A percentile compares a stretch with the other conserved stretches of the same genome.
phyloP scores from a whole-genome alignment of 2,888 invertebrate species.

The Oscheius onirici region DNA sequence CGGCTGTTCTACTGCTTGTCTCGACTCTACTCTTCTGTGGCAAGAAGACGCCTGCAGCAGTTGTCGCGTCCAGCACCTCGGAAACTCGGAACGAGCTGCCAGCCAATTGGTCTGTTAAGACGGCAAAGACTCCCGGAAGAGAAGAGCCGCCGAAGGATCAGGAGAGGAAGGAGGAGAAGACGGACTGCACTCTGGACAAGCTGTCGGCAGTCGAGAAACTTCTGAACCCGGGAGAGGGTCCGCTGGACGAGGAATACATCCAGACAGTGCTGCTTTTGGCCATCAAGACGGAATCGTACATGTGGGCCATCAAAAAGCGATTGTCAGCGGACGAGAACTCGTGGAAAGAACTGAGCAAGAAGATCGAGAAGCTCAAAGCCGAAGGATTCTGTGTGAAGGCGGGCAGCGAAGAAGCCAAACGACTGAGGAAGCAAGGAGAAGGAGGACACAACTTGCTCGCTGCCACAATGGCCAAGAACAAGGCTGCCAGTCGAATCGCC shows the following conservation, averaged over 20 bases:
- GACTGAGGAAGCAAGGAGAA: background rate
- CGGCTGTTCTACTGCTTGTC: too few relatives aligned
- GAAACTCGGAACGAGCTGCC: too few relatives aligned
- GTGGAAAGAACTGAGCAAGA: slow-evolving; percentile 12
- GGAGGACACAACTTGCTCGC: background rate
- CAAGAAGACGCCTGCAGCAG: too few relatives aligned
- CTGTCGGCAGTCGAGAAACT: background rate
- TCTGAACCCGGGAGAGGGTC: background rate
- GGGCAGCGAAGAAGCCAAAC: slow-evolving; percentile 2
- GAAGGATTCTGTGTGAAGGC: slow-evolving; percentile 6
- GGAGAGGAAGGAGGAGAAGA: background rate
- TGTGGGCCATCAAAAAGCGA: slow-evolving; percentile 4
- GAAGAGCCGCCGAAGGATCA: background rate
- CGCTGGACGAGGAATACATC: background rate
- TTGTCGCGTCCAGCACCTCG: too few relatives aligned
- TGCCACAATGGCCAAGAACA: background rate
- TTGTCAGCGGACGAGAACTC: background rate
- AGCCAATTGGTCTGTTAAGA: too few relatives aligned
- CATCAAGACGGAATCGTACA: background rate
- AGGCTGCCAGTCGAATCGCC: background rate
- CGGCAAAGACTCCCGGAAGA: background rate
- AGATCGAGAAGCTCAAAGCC: slow-evolving; percentile 5
- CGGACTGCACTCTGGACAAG: background rate
- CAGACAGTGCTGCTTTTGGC: background rate
- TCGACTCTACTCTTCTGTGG: too few relatives aligned